Percentiles rank a stretch among this genome's conserved stretches.
These are phyloP conservation scores for Nebria ingens DNA, from an alignment of 1,140 invertebrate species.

Conservation along the genomic window DNA sequence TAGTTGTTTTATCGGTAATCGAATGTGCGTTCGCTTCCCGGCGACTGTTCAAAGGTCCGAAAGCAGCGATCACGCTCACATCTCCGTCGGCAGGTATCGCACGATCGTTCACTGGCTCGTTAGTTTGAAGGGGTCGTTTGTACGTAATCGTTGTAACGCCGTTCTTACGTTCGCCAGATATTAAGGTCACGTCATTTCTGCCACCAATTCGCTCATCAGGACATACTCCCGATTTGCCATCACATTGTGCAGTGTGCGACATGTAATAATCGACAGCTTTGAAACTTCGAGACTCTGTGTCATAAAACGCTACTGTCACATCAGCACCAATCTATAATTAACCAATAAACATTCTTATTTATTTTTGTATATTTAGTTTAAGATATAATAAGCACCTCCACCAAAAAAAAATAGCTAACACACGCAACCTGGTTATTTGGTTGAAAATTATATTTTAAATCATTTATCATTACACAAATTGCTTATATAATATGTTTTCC, in stretches of 20 bases:
- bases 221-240: constrained; percentile 72
- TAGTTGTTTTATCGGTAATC: constrained; percentile 58
- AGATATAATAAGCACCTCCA: too few species aligned
- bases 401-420: too few species aligned
- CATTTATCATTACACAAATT: too few species aligned
- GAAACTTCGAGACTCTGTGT: constrained; percentile 55
- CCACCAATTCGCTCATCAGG: constrained; percentile 74
- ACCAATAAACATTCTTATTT: not conserved
- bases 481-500: too few species aligned
- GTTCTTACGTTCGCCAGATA: constrained; percentile 60
- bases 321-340: constrained; percentile 56
- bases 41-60: constrained; percentile 67
- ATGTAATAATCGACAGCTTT: constrained; percentile 78
- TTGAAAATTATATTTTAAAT: too few species aligned
- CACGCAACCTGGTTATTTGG: too few species aligned
- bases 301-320: constrained; percentile 73
- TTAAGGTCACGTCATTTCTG: constrained; percentile 63
- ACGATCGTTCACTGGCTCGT: constrained; percentile 57
- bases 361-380: too few species aligned
- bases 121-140: constrained; percentile 60
- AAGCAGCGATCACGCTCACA: constrained; percentile 70
- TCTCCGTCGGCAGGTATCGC: constrained; percentile 54
- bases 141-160: constrained; percentile 76
- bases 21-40: constrained; percentile 76
- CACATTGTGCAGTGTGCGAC: constrained; percentile 70